These are phyloP conservation scores for Lasioglossum leucozonium DNA, from an alignment of 2,888 invertebrate species.

Conservation along the genomic window DNA sequence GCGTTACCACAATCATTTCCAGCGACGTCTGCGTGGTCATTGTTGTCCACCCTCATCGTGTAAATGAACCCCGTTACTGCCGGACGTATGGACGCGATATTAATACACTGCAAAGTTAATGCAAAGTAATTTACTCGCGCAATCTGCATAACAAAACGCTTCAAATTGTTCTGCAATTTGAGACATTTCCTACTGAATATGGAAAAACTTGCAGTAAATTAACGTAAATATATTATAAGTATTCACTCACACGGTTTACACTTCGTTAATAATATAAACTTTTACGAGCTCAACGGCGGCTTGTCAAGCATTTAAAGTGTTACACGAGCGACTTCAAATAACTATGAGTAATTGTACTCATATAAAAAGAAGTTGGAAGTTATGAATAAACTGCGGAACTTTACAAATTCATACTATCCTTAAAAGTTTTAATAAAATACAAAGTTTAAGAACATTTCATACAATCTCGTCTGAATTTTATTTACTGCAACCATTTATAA, in stretches of 20 bases:
- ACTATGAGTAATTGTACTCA: not conserved
- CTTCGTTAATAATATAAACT: not conserved
- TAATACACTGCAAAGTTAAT: not conserved
- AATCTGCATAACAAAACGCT: not conserved
- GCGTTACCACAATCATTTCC: not conserved
- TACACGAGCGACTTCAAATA: not conserved
- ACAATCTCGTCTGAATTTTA: not conserved
- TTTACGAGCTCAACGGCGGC: not conserved
- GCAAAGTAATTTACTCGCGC: not conserved
- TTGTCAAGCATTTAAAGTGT: not conserved
- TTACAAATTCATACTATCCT: not conserved
- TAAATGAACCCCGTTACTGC: conserved; percentile 2
- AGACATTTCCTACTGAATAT: not conserved
- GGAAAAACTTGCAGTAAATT: not conserved
- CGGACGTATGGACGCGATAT: not conserved
- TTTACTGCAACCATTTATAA: not conserved
- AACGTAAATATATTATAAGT: not conserved
- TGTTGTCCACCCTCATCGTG: not conserved
- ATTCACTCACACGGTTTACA: not conserved
- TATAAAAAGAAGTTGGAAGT: not conserved
- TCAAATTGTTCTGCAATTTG: not conserved
- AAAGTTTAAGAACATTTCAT: not conserved
- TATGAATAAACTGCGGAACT: not conserved
- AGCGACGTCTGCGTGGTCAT: not conserved
- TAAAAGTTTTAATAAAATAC: not conserved